phyloP scores from a whole-genome alignment of 2,888 invertebrate genomes.

The Leucozona laternaria region DNA sequence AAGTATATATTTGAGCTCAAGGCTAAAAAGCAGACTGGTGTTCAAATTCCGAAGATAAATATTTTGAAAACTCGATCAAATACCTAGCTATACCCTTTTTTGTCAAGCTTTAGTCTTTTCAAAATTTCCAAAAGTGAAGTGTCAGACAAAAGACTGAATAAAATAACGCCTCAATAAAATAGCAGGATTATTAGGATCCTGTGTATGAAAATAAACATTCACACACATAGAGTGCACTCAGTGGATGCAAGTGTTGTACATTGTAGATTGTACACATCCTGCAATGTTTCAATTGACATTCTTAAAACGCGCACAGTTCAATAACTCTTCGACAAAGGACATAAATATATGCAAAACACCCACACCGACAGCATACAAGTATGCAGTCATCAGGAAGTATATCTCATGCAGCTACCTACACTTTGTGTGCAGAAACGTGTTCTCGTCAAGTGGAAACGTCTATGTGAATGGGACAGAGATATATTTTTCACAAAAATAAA shows the following conservation, averaged over 20 bases:
- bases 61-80: neutral
- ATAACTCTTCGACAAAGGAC: slow-evolving; percentile 59
- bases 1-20: neutral
- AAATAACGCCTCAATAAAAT: slow-evolving; percentile 21
- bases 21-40: slow-evolving; percentile 10
- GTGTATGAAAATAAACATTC: slow-evolving; percentile 1
- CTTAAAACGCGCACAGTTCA: slow-evolving; percentile 58
- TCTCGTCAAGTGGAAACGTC: slow-evolving; percentile 24
- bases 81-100: neutral
- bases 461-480: slow-evolving; percentile 23
- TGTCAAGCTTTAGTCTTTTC: slow-evolving; percentile 34
- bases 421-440: slow-evolving; percentile 23
- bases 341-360: slow-evolving; percentile 53
- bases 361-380: too few relatives aligned
- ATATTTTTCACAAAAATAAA: neutral
- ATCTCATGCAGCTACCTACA: slow-evolving; percentile 23
- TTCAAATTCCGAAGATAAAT: slow-evolving; percentile 39
- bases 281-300: slow-evolving; percentile 49
- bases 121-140: slow-evolving; percentile 24
- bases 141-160: neutral
- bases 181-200: slow-evolving; percentile 26
- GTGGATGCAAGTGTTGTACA: neutral
- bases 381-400: slow-evolving; percentile 24
- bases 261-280: neutral
- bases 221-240: neutral